Base-by-base conservation (phyloP, 2,113 vertebrate genomes). In the Lampris incognitus region DNA sequence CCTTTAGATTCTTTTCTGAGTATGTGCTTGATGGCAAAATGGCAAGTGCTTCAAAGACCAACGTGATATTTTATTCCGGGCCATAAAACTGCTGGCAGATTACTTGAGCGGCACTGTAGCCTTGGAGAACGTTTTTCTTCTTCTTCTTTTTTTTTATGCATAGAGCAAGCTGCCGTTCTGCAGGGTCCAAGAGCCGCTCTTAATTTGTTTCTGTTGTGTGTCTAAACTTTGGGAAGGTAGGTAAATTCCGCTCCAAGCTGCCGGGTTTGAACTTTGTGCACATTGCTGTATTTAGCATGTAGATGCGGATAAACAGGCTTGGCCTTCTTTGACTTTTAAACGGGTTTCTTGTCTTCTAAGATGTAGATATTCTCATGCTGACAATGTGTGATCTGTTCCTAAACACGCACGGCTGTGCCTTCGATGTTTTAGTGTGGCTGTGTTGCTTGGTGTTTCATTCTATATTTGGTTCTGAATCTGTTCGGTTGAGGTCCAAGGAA, bases 171-270 rank as follows among this genome's bases (percentile, higher is more conserved):
- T 41, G 39, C 38, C 24, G 3, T 3, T 24, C 44, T 46, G 7
- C 8, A 10, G 7, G 7, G 64, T 39, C 11, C 51, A 37, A 65
- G 60, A 48, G 44, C 62, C 70, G 55, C 77, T 68, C 44, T 48
- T 24, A 48, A 9, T 39, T 73, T 24, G 1, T 3, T 66, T 57
- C n/a, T 44, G 7, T 58, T 83, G 68, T 74, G 64, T 66, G 68
- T 44, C 13, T 77, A 60, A 10, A n/a, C 69, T 77, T 58, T 78
- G 51, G 74, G 67, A 73, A 81, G 88, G 90, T 85, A 89, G 75
- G 91, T 83, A 78, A 82, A 76, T 81, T 40, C 60, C 44, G 62
- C 42, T 64, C 50, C 11, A 0, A 54, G 39, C 9, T 3, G n/a
- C 37, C 63, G 49, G 37, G 9, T 6, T 67, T 54, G 13, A 37